Percentiles rank a stretch among this genome's conserved stretches.
Evolutionary conservation across 2,797 vertebrate species (phyloP).

Genomic region (Chaetophractus vellerosus): DNA sequence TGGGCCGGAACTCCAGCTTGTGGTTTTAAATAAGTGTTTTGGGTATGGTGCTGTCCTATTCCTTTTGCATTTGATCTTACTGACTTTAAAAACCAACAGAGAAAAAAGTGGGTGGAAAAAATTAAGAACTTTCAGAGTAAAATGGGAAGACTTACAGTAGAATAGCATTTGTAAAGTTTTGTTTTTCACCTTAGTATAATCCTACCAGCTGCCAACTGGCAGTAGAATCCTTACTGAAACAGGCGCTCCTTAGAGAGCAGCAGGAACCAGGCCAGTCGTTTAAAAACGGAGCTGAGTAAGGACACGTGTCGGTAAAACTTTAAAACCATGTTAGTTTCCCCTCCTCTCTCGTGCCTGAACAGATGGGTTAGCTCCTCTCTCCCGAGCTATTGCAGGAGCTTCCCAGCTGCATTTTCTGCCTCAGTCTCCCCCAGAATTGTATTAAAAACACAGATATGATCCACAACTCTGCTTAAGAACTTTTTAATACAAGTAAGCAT

Average conservation of each 20-base stretch:
- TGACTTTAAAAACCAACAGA: conserved; percentile 8
- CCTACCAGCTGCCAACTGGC: not conserved
- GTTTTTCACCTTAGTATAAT: conserved; percentile 29
- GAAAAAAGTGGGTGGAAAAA: not conserved
- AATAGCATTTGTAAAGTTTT: not conserved
- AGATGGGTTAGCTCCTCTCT: not conserved
- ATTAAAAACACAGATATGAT: not conserved
- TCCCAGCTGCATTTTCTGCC: not conserved
- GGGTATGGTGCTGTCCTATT: not conserved
- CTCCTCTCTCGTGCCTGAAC: not conserved
- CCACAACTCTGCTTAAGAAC: not conserved
- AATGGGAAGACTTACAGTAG: conserved; percentile 19
- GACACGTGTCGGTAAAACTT: not conserved
- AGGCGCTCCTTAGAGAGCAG: not conserved
- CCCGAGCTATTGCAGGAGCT: not conserved
- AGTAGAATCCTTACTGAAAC: not conserved
- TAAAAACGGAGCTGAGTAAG: not conserved
- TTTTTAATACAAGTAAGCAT: not conserved
- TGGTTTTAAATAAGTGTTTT: conserved; percentile 23
- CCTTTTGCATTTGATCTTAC: conserved; percentile 51
- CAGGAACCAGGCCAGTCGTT: not conserved
- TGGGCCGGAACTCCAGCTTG: not conserved
- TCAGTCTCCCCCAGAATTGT: not conserved
- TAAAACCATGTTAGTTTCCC: not conserved
- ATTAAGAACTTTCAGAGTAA: not conserved